phyloP scores from a whole-genome alignment of 2,797 vertebrate species.

The Chrosomus eos region DNA sequence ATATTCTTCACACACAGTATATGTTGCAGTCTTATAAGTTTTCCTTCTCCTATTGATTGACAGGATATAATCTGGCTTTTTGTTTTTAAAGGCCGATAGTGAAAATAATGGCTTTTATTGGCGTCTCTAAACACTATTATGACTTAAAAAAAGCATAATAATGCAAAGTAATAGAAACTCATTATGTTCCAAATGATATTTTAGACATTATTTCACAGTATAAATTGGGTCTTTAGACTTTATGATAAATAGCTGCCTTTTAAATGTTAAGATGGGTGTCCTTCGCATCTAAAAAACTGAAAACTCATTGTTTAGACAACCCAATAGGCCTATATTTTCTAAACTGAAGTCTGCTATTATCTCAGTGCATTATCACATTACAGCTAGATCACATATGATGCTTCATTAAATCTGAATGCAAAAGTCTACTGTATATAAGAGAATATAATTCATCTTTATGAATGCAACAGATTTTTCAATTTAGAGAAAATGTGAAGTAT shows the following conservation, averaged over 20 bases:
- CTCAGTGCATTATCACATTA: background rate
- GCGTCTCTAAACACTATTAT: background rate
- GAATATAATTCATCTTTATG: background rate
- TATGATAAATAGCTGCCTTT: background rate
- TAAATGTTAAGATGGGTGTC: background rate
- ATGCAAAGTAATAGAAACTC: background rate
- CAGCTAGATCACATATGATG: background rate
- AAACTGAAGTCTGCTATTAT: background rate
- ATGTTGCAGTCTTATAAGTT: background rate
- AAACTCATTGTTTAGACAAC: background rate
- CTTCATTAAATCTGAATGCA: background rate
- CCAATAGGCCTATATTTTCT: background rate
- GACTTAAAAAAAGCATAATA: background rate
- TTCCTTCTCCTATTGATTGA: background rate
- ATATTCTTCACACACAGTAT: background rate
- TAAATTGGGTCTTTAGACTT: background rate
- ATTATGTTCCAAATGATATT: background rate
- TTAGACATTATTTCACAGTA: background rate
- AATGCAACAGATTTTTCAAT: slow-evolving; percentile 4
- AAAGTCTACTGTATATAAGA: background rate
- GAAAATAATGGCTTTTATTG: background rate
- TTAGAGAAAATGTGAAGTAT: background rate
- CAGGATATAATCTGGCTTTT: background rate
- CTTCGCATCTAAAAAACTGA: background rate
- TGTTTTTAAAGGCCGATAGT: background rate